Base-by-base conservation (phyloP, 2,113 vertebrate genomes). In the Pteruthius melanotis region DNA sequence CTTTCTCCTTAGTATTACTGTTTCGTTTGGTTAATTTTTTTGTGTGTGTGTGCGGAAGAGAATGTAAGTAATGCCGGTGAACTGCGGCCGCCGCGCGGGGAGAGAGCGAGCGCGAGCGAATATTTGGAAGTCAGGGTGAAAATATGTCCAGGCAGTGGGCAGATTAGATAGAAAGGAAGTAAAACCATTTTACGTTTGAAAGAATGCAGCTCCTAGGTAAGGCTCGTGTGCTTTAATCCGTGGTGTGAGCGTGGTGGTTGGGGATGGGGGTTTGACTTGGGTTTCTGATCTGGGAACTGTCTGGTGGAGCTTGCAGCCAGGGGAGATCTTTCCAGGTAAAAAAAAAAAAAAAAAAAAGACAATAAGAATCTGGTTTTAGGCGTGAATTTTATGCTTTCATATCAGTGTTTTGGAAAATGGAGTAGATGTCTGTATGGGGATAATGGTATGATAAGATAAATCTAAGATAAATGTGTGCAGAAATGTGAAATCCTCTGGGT, bases 161-260 rank as follows among this genome's bases (percentile, higher is more conserved):
- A 97, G 97, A 91, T 95, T 98, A 98, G 98, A 92, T 97, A 97
- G 97, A 95, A 96, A 96, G 97, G 96, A 97, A 98, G 96, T 95
- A 94, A 96, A 97, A 97, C 86, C 98, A 91, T 95, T 98, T 97
- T 97, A 86, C 97, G 42, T 96, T 97, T 97, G 98, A 96, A 97
- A 98, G 97, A 98, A 97, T 97, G 98, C 97, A 97, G 97, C 98
- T 95, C 61, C 93, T 98, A 98, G 98, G 98, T 98, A 98, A 98
- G 98, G 97, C 87, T 89, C 91, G 82, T 83, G 96, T 79, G 71
- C 72, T 94, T 83, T 69, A 40, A n/a, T 87, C 60, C 10, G 81
- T 50, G 42, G 13, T 42, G 69, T 68, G 93, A 94, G 81, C 74
- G 26, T 57, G 94, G 76, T 60, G 70, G 40, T 71, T 80, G 80